Evolutionary conservation across 2,888 invertebrate genomes (phyloP).

Genomic region (Polia nebulosa): DNA sequence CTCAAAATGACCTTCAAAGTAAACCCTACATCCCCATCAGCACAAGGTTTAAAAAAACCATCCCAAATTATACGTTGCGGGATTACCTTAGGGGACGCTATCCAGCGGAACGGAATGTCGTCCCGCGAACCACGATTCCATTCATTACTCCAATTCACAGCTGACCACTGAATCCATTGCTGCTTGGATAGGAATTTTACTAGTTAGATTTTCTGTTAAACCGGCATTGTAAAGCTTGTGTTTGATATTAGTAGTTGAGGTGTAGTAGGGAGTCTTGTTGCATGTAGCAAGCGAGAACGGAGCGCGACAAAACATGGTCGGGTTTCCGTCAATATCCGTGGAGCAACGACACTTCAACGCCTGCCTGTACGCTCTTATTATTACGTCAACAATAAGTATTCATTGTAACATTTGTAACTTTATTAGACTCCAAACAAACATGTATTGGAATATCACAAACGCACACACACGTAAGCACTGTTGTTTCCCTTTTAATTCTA

Average conservation of each 20-base stretch:
- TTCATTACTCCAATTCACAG: constrained; percentile 12
- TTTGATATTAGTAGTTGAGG: constrained; percentile 5
- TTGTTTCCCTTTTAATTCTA: neutral
- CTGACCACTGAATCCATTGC: constrained; percentile 42
- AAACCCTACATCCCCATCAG: neutral
- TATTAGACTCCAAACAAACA: constrained; percentile 22
- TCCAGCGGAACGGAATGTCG: constrained; percentile 59
- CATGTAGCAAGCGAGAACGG: constrained; percentile 48
- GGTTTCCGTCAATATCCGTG: constrained; percentile 65
- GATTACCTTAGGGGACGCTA: constrained; percentile 40
- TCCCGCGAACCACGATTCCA: constrained; percentile 24
- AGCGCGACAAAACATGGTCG: constrained; percentile 66
- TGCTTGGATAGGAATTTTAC: constrained; percentile 19
- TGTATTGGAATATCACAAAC: constrained; percentile 8
- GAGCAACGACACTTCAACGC: constrained; percentile 51
- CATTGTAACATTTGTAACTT: constrained; percentile 13
- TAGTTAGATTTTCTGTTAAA: constrained; percentile 3
- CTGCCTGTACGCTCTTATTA: constrained; percentile 35
- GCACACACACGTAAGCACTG: neutral
- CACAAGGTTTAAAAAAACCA: constrained; percentile 22
- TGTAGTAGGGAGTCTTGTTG: constrained; percentile 46
- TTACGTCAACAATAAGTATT: constrained; percentile 23
- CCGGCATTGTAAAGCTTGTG: constrained; percentile 30
- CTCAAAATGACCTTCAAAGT: neutral
- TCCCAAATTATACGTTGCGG: constrained; percentile 37